Percentiles rank a stretch among this genome's conserved stretches.
These are phyloP conservation scores for Tinamus guttatus DNA, from an alignment of 2,113 vertebrate species.

Conservation along the genomic window DNA sequence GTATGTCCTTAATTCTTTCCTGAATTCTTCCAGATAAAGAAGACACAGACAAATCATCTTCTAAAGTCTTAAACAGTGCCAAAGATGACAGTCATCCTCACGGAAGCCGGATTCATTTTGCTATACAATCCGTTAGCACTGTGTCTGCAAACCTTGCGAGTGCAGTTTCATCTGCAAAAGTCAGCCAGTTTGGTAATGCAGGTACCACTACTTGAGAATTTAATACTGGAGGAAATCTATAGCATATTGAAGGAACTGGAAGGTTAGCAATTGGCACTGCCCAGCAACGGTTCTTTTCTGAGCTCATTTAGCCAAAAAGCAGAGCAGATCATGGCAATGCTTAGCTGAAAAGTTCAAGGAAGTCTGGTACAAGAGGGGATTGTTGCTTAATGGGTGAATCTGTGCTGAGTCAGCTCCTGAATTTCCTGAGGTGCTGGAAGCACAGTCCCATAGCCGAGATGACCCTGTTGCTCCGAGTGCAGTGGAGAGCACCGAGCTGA, in stretches of 20 bases:
- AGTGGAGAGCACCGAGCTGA: neutral
- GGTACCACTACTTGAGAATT: neutral
- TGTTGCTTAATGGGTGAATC: neutral
- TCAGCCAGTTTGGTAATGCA: neutral
- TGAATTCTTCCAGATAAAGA: neutral
- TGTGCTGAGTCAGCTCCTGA: neutral
- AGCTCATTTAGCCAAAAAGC: neutral
- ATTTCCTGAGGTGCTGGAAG: neutral
- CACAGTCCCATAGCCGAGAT: fast-evolving
- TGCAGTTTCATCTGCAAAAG: neutral
- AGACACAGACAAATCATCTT: neutral
- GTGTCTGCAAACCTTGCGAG: neutral
- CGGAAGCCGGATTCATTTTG: neutral
- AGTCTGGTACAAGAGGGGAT: neutral
- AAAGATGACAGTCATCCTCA: neutral
- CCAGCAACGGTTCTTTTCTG: neutral
- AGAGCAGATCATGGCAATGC: neutral
- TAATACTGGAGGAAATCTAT: no score
- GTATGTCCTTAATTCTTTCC: neutral
- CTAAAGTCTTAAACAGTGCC: neutral
- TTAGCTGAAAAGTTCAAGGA: neutral
- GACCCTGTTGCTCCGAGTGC: neutral
- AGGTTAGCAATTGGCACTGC: neutral
- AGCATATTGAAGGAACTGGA: neutral
- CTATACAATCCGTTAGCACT: neutral